These are phyloP conservation scores for Smutsia gigantea DNA, from an alignment of 2,797 vertebrate genomes.

Conservation along the genomic window DNA sequence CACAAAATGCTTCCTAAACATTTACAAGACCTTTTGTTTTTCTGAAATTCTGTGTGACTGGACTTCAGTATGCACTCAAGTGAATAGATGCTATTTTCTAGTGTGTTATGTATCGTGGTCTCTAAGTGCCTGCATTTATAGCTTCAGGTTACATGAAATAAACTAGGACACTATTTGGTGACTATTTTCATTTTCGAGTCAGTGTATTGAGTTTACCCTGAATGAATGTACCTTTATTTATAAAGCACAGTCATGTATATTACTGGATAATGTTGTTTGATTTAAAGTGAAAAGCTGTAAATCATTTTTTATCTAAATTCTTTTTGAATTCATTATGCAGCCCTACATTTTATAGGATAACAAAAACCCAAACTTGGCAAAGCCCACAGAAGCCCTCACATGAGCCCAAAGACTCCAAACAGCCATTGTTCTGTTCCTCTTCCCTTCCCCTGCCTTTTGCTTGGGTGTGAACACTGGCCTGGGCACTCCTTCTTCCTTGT, in stretches of 20 bases:
- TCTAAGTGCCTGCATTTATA: not conserved
- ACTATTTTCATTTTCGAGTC: not conserved
- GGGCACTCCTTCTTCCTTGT: not conserved
- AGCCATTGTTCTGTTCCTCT: not conserved
- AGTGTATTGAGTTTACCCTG: not conserved
- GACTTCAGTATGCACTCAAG: not conserved
- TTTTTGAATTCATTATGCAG: not conserved
- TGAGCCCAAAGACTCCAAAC: accelerated
- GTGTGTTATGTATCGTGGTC: not conserved
- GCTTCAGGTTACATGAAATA: conserved; percentile 21
- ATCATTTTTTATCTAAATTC: conserved; percentile 44
- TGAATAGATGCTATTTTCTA: not conserved
- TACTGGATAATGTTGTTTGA: not conserved
- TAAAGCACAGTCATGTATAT: not conserved
- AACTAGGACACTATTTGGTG: not conserved
- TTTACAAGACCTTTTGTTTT: not conserved
- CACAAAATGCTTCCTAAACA: not conserved
- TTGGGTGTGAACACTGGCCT: not conserved
- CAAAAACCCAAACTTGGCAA: not conserved
- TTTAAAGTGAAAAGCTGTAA: conserved; percentile 14
- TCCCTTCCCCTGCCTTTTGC: not conserved
- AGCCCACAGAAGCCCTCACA: not conserved
- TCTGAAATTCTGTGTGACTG: not conserved
- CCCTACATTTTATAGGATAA: not conserved
- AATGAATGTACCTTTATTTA: conserved; percentile 14